phyloP scores from a whole-genome alignment of 2,888 invertebrate genomes.

The Ptychoptera albimana region DNA sequence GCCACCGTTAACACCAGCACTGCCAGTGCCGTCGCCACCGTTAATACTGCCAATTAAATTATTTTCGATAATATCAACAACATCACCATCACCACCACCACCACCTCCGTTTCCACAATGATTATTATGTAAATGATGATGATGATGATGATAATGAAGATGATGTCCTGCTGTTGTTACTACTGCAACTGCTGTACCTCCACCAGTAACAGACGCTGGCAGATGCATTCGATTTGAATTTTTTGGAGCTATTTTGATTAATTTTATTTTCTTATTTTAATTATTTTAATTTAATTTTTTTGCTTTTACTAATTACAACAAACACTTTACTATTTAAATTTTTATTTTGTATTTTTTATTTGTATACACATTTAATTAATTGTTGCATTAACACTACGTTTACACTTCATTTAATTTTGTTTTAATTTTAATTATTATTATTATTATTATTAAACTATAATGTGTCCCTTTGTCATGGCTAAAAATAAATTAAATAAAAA shows the following conservation, averaged over 20 bases:
- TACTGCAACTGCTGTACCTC: slow-evolving; percentile 19
- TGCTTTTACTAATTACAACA: background rate
- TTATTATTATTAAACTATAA: no score
- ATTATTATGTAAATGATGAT: no score
- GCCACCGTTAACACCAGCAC: background rate
- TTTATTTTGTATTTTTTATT: background rate
- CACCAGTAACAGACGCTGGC: slow-evolving; percentile 16
- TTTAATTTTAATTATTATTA: no score
- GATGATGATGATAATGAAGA: no score
- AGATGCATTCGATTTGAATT: slow-evolving; percentile 26
- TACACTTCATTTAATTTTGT: no score
- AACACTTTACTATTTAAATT: no score
- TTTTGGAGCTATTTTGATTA: slow-evolving; percentile 28
- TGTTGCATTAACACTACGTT: no score
- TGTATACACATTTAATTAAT: background rate
- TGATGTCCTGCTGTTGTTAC: slow-evolving; percentile 13
- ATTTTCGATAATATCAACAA: background rate
- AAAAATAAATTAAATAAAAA: background rate
- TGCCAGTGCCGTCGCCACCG: background rate
- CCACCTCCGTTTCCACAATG: background rate
- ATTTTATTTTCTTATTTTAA: slow-evolving; percentile 4
- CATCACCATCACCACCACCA: background rate
- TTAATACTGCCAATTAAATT: background rate
- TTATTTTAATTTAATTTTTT: background rate
- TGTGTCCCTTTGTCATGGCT: background rate